Conservation (phyloP, 2,888 invertebrate species). For the Mesodorylaimus sp. region DNA sequence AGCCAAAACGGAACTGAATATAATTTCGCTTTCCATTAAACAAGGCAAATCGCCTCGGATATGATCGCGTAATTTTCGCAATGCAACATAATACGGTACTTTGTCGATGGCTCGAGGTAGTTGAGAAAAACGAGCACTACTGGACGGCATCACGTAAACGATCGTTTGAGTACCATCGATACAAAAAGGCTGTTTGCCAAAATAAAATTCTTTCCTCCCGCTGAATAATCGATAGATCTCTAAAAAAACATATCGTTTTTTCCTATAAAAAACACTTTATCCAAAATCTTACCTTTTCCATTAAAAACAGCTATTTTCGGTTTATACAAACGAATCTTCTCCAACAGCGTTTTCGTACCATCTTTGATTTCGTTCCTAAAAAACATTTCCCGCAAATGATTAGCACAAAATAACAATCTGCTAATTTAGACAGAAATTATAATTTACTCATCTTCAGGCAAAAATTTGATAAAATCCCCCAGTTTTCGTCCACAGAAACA, state of each 20-base stretch:
- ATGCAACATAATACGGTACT: conserved; percentile 83
- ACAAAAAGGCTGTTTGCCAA: conserved; percentile 80
- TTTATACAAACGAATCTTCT: conserved; percentile 71
- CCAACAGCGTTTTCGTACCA: conserved; percentile 60
- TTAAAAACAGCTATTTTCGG: conserved; percentile 94
- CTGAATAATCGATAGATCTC: conserved; percentile 86
- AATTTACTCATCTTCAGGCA: background rate
- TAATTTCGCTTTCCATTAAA: background rate
- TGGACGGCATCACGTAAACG: conserved; percentile 98
- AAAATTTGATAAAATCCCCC: too few relatives aligned
- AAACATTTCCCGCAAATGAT: conserved; percentile 5
- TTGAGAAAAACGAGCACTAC: conserved; percentile 87
- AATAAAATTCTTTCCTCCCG: conserved; percentile 87
- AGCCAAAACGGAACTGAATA: conserved; percentile 1
- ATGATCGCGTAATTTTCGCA: conserved; percentile 9
- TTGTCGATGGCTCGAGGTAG: conserved; percentile 92
- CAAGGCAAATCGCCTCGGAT: background rate
- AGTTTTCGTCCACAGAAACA: too few relatives aligned
- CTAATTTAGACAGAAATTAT: background rate
- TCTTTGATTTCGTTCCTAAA: conserved; percentile 35
- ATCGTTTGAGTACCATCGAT: conserved; percentile 73
- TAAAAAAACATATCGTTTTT: conserved; percentile 15
- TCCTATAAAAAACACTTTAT: background rate
- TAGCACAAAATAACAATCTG: background rate
- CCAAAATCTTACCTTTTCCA: conserved; percentile 53